Base-by-base conservation (phyloP, 2,888 invertebrate genomes). In the Neocrepidodera transversa region DNA sequence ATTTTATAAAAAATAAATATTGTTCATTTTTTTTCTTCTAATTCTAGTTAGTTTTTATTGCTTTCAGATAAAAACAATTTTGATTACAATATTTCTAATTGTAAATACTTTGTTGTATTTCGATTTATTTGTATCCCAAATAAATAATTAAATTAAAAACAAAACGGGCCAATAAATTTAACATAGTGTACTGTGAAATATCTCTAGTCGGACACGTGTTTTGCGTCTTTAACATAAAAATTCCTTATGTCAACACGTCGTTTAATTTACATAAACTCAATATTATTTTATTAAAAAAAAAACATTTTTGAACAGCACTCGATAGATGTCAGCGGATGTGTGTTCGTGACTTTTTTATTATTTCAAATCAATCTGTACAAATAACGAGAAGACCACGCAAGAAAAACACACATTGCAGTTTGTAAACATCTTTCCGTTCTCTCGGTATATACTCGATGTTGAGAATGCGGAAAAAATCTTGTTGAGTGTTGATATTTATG, bases 341-440 rank as follows among this genome's bases (percentile, higher is more conserved):
- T 6, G 32, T 32, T 45, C 45, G 45, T 45, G 45, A 45, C 45
- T 45, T 45, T 45, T 45, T 45, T 45, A 45, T 45, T 45, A 45
- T 45, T 45, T 26, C 20, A 45, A n/a, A 26, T 16, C 45, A 10
- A 28, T 28, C 45, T 45, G 14, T 32, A 32, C 10, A 16, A 16
- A 45, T 14, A 13, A 4, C 13, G 6, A 10, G 11, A 10, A 28
- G 23, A 28, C 26, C 28, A 26, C 26, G 11, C 13, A 26, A 14
- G 45, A 45, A 26, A 45, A 45, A 45, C 10, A 45, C 13, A 16
- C 28, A n/a, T n/a, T 16, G 11, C 11, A 11, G 11, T 32, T 32
- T 32, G 32, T 26, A 45, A 26, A 28, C 16, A 26, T 45, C 26
- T 14, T 23, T n/a, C 16, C 16, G 10, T 38, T 38, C 38, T 16